These are phyloP conservation scores for Anabacerthia variegaticeps DNA, from an alignment of 2,797 vertebrate genomes.

Conservation along the genomic window DNA sequence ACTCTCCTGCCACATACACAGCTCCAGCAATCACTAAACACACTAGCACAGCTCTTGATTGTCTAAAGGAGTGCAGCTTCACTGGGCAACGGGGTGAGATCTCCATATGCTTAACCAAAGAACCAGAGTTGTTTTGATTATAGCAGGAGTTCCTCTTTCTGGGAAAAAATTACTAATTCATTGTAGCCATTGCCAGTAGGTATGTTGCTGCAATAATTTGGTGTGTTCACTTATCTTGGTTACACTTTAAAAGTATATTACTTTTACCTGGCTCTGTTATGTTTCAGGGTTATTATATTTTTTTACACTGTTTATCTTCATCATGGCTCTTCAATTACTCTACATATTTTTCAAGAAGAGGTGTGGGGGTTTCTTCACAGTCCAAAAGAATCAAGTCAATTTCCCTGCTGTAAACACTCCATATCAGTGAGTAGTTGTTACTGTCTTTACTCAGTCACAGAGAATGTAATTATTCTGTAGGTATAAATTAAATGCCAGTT, in stretches of 20 bases:
- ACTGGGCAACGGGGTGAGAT: not conserved
- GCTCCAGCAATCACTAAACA: not conserved
- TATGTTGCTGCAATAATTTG: not conserved
- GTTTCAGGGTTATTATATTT: not conserved
- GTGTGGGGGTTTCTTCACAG: not conserved
- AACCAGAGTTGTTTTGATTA: not conserved
- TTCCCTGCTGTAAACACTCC: not conserved
- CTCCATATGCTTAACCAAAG: not conserved
- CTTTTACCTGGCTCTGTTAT: not conserved
- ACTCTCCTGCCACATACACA: accelerated
- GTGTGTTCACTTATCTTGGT: not conserved
- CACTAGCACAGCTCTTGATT: not conserved
- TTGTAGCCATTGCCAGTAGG: not conserved
- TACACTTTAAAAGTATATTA: not conserved
- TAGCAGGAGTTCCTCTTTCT: not conserved
- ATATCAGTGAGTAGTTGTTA: not conserved
- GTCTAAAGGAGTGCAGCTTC: not conserved
- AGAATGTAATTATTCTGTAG: not conserved
- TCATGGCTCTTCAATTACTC: not conserved
- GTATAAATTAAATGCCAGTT: not conserved
- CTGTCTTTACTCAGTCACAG: not conserved
- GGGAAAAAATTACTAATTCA: not conserved
- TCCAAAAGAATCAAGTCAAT: not conserved
- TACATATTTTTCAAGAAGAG: not conserved
- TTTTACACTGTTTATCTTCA: not conserved